Percentiles rank a stretch among this genome's conserved stretches.
Conservation (phyloP, 2,113 vertebrate species). For the Mus pahari region DNA sequence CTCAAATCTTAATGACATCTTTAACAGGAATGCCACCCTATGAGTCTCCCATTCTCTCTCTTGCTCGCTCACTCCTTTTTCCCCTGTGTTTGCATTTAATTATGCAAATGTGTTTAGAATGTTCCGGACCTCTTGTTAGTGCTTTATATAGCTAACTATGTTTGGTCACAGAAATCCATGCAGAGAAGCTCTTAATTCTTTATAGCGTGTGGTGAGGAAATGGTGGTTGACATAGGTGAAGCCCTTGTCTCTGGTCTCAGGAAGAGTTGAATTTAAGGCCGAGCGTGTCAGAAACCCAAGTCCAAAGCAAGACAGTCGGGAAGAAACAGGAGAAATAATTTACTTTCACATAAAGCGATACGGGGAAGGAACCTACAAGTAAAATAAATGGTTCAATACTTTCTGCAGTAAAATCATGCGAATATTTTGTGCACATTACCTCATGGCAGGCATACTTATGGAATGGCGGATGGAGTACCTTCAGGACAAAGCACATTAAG, state of each 20-base stretch:
- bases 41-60: neutral
- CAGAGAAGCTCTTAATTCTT: slow-evolving; percentile 12
- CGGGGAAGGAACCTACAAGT: neutral
- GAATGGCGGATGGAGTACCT: slow-evolving; percentile 97
- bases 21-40: neutral
- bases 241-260: neutral
- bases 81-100: neutral
- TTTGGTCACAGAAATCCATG: neutral
- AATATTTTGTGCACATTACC: slow-evolving; percentile 88
- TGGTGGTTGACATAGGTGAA: no score
- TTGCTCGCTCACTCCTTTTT: no score
- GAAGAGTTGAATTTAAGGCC: neutral
- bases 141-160: neutral
- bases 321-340: neutral
- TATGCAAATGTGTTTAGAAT: neutral
- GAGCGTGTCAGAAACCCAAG: neutral
- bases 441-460: slow-evolving; percentile 98
- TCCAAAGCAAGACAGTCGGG: neutral
- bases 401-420: slow-evolving; percentile 24
- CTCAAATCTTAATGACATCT: neutral
- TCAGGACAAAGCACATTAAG: slow-evolving; percentile 86
- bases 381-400: slow-evolving; percentile 19
- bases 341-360: neutral
- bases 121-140: neutral
- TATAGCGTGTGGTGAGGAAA: neutral